Base-by-base conservation (phyloP, 1,140 invertebrate genomes). In the Macrobrachium rosenbergii region DNA sequence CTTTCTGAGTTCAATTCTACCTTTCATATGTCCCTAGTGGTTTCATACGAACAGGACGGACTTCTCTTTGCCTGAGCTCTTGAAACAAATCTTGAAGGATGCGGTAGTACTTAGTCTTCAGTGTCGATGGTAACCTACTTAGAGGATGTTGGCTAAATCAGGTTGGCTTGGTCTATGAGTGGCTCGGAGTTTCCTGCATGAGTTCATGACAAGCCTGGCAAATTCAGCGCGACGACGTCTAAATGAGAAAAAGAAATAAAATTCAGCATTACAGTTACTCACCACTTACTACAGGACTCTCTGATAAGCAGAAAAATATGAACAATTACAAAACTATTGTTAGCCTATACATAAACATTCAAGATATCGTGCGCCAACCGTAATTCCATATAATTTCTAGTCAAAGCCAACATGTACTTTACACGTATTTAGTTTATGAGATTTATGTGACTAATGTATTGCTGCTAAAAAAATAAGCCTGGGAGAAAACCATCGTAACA, bases 91-190 rank as follows among this genome's bases (percentile, higher is more conserved):
- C 72, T 21, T 76, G 67, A 5, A 88, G 80, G 62, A 82, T 82
- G 63, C 86, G 80, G 45, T 77, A 80, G 62, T 88, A 88, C 69
- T 88, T 88, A 19, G 80, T 60, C 17, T 45, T 78, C 8, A 88
- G 86, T 62, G 60, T 37, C 3, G n/a, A 17, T 2, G 86, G 86
- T 5, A 89, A 69, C 21, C 82, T 82, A 52, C 67, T 43, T 19
- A 75, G 75, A 89, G 80, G 7, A 78, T 79, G 17, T 45, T 21
- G 37, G 64, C 58, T 10, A 87, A 52, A 78, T 89, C 88, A 23
- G 86, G 88, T 10, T 85, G 75, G 62, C 72, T 52, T 5, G 88
- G 88, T 14, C 69, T 21, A 52, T 89, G 88, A 37, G 88, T 83
- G 0, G 82, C 82, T 19, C 88, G 45, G 23, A 89, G 82, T n/a